These are phyloP conservation scores for Alentia gelatinosa DNA, from an alignment of 2,888 invertebrate genomes.

Conservation along the genomic window DNA sequence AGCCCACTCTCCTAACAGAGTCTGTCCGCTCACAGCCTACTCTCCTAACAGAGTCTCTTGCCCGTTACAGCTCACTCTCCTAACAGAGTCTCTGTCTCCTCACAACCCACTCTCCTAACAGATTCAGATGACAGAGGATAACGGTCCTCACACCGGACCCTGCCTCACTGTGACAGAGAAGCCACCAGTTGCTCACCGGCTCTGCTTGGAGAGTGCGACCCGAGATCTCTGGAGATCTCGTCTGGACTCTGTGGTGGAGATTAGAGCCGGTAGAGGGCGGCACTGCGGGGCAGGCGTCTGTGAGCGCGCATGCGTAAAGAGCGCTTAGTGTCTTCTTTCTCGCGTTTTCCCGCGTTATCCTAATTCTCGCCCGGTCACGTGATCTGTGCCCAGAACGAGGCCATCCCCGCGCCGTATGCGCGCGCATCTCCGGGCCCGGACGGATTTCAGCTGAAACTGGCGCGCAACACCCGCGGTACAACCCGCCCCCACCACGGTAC, in stretches of 20 bases:
- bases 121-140: background rate
- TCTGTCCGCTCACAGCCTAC: no score
- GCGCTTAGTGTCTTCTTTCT: background rate
- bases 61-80: no score
- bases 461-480: background rate
- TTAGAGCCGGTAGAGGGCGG: background rate
- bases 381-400: background rate
- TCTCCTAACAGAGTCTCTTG: no score
- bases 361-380: slow-evolving; percentile 7
- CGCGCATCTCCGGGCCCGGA: background rate
- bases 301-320: background rate
- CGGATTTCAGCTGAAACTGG: background rate
- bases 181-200: no score
- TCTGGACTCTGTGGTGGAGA: background rate
- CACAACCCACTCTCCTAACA: no score
- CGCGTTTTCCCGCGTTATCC: background rate
- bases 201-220: no score
- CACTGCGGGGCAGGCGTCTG: background rate
- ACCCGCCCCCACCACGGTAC: background rate
- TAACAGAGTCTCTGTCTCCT: no score
- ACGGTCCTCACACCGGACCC: no score
- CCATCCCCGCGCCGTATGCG: background rate
- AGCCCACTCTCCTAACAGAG: no score
- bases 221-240: background rate
- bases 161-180: no score